Evolutionary conservation across 2,797 vertebrate genomes (phyloP), one percentile per base, ranked within the genome.

Genomic region (Columba guinea): DNA sequence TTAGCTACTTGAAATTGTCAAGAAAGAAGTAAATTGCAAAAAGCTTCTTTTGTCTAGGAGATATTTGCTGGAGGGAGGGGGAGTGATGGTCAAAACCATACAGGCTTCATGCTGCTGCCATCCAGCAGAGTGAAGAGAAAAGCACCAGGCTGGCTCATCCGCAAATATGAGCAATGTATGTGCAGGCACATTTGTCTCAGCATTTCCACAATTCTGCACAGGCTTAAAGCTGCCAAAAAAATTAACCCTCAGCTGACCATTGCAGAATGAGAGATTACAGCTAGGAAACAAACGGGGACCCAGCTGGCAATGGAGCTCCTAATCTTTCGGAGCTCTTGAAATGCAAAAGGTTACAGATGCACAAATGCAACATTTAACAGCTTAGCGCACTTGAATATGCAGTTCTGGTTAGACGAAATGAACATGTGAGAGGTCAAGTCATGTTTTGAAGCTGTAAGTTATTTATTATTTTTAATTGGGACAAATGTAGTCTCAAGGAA

Each of bases 241-340:
- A 95, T 93, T 96, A 97, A 96, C 90, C 79, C 73, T 53, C 60
- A 93, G 83, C 62, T 82, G 89, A 93, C 89, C 81, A 77, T 28
- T 0, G 2, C 32, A 82, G 51, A 90, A 84, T 62, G 30, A 39
- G 78, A 74, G 52, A 75, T 55, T 63, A 75, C 55, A 73, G 75
- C 46, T 28, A 67, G 63, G 49, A n/a, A 92, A 81, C 75, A 84
- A 82, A 64, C 1, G 1, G 53, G 32, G 58, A 21, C 62, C 46
- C 94, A 94, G 79, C 69, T 94, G 93, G 79, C 41, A 51, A 49
- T 3, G 34, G 23, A 89, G 83, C 22, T 70, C 30, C 30, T n/a
- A 68, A 34, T 69, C 76, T 84, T 80, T 35, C 10, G 35, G 35
- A 48, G 49, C 41, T 88, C 91, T 90, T 68, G 24, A 94, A 92